Conservation (phyloP, 2,113 vertebrate genomes). For the Brevimyrus niger region DNA sequence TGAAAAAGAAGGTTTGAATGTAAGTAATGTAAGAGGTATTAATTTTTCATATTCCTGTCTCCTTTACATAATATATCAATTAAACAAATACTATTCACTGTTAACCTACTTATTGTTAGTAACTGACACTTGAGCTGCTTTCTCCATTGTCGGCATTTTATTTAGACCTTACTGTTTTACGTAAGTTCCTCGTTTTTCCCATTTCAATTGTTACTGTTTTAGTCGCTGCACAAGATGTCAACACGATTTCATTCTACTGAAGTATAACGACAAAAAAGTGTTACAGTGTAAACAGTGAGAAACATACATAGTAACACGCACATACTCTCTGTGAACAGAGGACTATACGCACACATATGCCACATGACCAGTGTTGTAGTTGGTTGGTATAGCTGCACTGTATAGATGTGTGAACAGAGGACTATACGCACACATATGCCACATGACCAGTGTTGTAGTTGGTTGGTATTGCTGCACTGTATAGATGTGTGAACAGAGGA, state of each 20-base stretch:
- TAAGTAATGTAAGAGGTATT: background rate
- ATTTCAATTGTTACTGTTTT: background rate
- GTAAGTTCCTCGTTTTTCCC: background rate
- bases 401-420: background rate
- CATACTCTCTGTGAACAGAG: background rate
- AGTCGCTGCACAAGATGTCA: background rate
- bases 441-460: background rate
- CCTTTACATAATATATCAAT: background rate
- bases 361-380: background rate
- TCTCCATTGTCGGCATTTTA: background rate
- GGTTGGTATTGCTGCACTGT: background rate
- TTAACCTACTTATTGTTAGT: background rate
- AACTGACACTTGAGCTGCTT: background rate
- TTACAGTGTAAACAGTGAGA: background rate
- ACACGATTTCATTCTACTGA: background rate
- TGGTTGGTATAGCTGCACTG: background rate
- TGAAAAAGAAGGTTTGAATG: background rate
- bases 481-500: background rate
- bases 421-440: background rate
- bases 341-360: background rate
- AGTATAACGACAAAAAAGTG: background rate
- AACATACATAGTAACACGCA: background rate
- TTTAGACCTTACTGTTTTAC: background rate
- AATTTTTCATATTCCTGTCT: background rate
- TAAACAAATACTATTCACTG: background rate